Percentiles rank a stretch among this genome's conserved stretches.
Evolutionary conservation across 2,113 vertebrate species (phyloP).

Genomic region (Verasper variegatus): DNA sequence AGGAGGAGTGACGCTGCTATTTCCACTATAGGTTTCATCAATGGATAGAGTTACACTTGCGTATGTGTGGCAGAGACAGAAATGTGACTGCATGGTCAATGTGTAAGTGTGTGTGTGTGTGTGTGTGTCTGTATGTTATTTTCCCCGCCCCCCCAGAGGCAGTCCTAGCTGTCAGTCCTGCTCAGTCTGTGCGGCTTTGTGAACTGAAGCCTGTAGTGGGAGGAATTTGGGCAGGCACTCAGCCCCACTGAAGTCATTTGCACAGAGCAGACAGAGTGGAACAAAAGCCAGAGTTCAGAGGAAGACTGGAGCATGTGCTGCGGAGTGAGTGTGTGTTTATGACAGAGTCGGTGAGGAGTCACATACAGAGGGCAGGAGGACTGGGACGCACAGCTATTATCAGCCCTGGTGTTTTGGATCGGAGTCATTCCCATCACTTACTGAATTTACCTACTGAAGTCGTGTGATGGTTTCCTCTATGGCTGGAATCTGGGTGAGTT

Average conservation of each 20-base stretch:
- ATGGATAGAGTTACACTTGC: conserved; percentile 58
- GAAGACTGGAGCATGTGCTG: conserved; percentile 75
- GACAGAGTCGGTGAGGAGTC: conserved; percentile 54
- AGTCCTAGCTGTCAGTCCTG: conserved; percentile 67
- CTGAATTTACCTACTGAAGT: conserved; percentile 17
- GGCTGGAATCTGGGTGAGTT: conserved; percentile 75
- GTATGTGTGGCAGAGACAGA: conserved; percentile 37
- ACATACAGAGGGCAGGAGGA: conserved; percentile 39
- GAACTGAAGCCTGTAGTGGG: conserved; percentile 74
- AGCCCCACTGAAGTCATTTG: conserved; percentile 79
- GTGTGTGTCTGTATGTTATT: conserved; percentile 41
- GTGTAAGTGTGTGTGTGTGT: conserved; percentile 18
- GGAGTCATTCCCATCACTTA: conserved; percentile 46
- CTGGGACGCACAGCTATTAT: conserved; percentile 22
- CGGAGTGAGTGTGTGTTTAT: conserved; percentile 44
- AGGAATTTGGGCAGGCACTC: conserved; percentile 79
- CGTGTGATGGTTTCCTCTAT: conserved; percentile 49
- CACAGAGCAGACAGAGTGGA: conserved; percentile 77
- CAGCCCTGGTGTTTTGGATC: conserved; percentile 59
- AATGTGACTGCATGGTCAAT: conserved; percentile 43
- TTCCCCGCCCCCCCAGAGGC: conserved; percentile 61
- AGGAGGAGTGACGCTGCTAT: conserved; percentile 37
- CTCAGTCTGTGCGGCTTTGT: conserved; percentile 70
- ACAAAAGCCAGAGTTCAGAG: conserved; percentile 80
- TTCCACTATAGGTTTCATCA: conserved; percentile 48